Conservation (phyloP, 2,888 invertebrate genomes). For the Plebejus argus region DNA sequence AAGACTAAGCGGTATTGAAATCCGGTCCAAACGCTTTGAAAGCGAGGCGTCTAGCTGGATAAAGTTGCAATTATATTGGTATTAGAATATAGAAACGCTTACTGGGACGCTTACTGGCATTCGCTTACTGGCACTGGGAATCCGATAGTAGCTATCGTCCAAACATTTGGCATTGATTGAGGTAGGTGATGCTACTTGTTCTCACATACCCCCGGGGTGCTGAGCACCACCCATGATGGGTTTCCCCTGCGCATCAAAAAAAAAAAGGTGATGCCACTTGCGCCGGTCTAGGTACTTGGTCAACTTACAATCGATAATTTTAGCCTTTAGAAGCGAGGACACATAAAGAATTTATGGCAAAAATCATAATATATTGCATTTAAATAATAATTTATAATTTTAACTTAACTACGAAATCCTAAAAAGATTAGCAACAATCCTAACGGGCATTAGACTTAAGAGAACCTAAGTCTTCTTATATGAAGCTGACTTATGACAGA, state of each 20-base stretch:
- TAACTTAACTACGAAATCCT: not conserved
- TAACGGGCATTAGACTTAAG: not conserved
- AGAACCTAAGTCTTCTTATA: not conserved
- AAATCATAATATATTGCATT: too few relatives aligned
- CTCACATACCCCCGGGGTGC: too few relatives aligned
- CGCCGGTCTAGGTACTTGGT: too few relatives aligned
- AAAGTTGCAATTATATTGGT: not conserved
- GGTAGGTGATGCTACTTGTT: too few relatives aligned
- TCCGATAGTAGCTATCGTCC: not conserved
- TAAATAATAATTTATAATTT: not conserved
- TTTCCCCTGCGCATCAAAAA: too few relatives aligned
- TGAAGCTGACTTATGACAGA: not conserved
- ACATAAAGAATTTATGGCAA: too few relatives aligned
- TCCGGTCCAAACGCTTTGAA: slow-evolving; percentile 4
- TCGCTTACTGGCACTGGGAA: not conserved
- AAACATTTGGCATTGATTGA: too few relatives aligned
- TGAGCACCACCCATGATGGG: too few relatives aligned
- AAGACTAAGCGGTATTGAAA: not conserved
- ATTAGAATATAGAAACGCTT: not conserved
- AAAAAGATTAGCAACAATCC: not conserved
- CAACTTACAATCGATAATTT: too few relatives aligned
- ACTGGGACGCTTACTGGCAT: not conserved
- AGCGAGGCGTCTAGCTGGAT: not conserved
- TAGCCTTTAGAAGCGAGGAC: too few relatives aligned
- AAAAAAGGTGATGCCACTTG: too few relatives aligned